A percentile compares a stretch with the other conserved stretches of the same genome.
Conservation (phyloP, 2,888 invertebrate genomes). For the Gastrophysa polygoni region DNA sequence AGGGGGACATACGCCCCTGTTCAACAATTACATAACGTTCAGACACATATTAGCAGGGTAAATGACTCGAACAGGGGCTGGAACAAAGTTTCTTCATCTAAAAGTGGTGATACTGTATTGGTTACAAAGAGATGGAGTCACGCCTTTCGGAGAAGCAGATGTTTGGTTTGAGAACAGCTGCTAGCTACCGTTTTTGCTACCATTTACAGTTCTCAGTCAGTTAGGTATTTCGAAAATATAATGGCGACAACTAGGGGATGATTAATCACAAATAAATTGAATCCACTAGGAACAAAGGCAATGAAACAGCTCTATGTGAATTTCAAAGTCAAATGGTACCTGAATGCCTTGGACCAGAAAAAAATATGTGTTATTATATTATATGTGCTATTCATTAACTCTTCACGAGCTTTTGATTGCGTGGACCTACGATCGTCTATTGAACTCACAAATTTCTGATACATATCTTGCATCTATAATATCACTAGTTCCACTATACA, state of each 20-base stretch:
- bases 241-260: constrained; percentile 5
- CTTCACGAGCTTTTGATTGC: too few relatives aligned
- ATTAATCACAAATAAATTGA: too few relatives aligned
- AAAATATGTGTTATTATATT: too few relatives aligned
- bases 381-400: too few relatives aligned
- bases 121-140: constrained; percentile 36
- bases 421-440: too few relatives aligned
- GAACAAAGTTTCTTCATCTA: constrained; percentile 15
- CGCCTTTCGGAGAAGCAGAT: constrained; percentile 42
- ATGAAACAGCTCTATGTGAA: too few relatives aligned
- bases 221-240: constrained; percentile 14
- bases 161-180: constrained; percentile 26
- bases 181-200: constrained; percentile 19
- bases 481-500: too few relatives aligned
- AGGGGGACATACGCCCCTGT: constrained; percentile 22
- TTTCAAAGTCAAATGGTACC: too few relatives aligned
- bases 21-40: constrained; percentile 45
- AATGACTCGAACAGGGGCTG: constrained; percentile 37
- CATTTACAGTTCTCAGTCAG: constrained; percentile 19
- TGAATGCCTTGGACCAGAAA: too few relatives aligned
- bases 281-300: too few relatives aligned
- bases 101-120: constrained; percentile 21
- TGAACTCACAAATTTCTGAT: too few relatives aligned
- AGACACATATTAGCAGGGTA: constrained; percentile 41
- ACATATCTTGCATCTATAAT: too few relatives aligned